phyloP scores from a whole-genome alignment of 2,888 invertebrate genomes.

The Isoperla grammatica region DNA sequence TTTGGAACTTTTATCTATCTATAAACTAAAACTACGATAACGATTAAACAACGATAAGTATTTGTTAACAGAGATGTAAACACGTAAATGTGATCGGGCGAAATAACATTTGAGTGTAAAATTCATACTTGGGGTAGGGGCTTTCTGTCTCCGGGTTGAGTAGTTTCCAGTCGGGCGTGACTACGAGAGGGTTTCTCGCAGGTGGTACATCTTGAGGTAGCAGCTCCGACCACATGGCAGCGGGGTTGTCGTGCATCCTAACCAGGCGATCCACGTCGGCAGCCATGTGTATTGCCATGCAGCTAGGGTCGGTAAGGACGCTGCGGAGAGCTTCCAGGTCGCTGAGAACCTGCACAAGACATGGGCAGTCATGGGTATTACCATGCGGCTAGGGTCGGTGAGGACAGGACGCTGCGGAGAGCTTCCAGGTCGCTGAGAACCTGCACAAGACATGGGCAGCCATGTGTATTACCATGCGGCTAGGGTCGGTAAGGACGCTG shows the following conservation, averaged over 20 bases:
- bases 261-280: constrained; percentile 54
- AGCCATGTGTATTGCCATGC: constrained; percentile 65
- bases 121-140: too few relatives aligned
- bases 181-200: too few relatives aligned
- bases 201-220: constrained; percentile 31
- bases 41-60: too few relatives aligned
- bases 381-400: constrained; percentile 54
- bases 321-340: constrained; percentile 51
- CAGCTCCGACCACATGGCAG: constrained; percentile 50
- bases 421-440: constrained; percentile 45
- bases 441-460: constrained; percentile 61
- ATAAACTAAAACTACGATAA: too few relatives aligned
- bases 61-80: too few relatives aligned
- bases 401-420: constrained; percentile 55
- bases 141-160: too few relatives aligned
- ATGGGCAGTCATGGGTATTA: constrained; percentile 68
- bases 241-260: too few relatives aligned
- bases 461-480: constrained; percentile 64
- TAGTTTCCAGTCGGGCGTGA: too few relatives aligned
- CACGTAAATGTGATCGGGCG: too few relatives aligned
- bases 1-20: too few relatives aligned
- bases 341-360: constrained; percentile 48
- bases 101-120: too few relatives aligned
- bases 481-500: constrained; percentile 51
- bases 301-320: constrained; percentile 54